Base-by-base conservation (phyloP, 1,140 invertebrate genomes). In the Solen grandis region DNA sequence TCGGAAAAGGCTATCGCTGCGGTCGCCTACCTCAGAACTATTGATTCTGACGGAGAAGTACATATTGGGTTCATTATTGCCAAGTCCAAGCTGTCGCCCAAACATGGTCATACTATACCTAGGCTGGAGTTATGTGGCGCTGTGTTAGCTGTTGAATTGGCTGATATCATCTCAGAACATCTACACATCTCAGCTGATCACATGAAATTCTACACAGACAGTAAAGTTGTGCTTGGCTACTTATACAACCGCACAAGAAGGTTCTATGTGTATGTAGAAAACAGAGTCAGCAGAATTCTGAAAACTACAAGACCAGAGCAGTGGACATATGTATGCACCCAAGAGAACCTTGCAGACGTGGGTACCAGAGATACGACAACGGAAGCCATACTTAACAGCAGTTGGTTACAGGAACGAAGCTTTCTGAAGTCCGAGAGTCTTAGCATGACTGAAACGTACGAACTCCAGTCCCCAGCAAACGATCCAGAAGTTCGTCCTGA, bases 1-100 rank as follows among this genome's bases (percentile, higher is more conserved):
- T 81, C 77, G 22, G 60, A 75, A 63, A 35, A 54, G 60, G 85
- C 76, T n/a, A 75, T 83, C 38, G 73, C 54, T 8, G 54, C n/a
- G n/a, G n/a, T n/a, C n/a, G n/a, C n/a, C n/a, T n/a, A n/a, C n/a
- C n/a, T n/a, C n/a, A n/a, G n/a, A n/a, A n/a, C n/a, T n/a, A n/a
- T n/a, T n/a, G n/a, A n/a, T n/a, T n/a, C n/a, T n/a, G n/a, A n/a
- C n/a, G 46, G 29, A 16, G 2, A 29, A 13, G 62, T 5, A 22
- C 27, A 80, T 25, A 19, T 41, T 54, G 46, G 27, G 1, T 77
- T 69, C 41, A 46, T 85, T 2, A 29, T 80, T 1, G 79, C 74
- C 14, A 88, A 85, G 54, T 60, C 84, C 2, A 68, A 83, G n/a
- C 38, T 86, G 19, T 63, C 86, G 8, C 85, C 85, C 0, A 50